Conservation (phyloP, 2,113 vertebrate genomes). For the Rissa tridactyla region DNA sequence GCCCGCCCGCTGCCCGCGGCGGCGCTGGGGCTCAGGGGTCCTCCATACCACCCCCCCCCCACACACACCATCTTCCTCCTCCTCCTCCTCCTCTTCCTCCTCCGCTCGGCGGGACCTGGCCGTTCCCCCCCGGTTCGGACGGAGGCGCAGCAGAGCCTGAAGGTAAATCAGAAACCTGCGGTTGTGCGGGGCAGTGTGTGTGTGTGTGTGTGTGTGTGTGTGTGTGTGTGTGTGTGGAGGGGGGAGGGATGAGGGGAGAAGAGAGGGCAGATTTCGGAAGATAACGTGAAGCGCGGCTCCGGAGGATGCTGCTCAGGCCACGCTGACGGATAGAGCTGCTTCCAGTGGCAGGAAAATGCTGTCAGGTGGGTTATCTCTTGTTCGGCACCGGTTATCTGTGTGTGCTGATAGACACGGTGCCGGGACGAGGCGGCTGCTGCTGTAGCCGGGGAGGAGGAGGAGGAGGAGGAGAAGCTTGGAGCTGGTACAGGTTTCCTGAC, state of each 20-base stretch:
- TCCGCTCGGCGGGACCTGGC: neutral
- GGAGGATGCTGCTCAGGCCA: neutral
- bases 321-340: neutral
- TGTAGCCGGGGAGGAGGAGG: neutral
- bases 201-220: neutral
- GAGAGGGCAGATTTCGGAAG: neutral
- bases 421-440: neutral
- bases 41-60: neutral
- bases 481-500: neutral
- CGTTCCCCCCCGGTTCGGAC: neutral
- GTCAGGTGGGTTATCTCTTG: neutral
- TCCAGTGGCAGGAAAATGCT: neutral
- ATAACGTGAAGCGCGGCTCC: neutral
- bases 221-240: neutral
- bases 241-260: too few species aligned
- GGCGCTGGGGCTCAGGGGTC: neutral
- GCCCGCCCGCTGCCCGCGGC: neutral
- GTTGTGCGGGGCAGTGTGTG: neutral
- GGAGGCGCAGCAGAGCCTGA: neutral
- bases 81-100: neutral
- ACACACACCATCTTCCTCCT: too few species aligned
- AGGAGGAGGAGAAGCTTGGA: neutral
- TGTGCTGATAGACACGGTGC: fast-evolving
- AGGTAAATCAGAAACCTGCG: neutral
- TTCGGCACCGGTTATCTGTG: fast-evolving